phyloP scores from a whole-genome alignment of 2,113 vertebrate genomes.

The Psammodynastes pulverulentus region DNA sequence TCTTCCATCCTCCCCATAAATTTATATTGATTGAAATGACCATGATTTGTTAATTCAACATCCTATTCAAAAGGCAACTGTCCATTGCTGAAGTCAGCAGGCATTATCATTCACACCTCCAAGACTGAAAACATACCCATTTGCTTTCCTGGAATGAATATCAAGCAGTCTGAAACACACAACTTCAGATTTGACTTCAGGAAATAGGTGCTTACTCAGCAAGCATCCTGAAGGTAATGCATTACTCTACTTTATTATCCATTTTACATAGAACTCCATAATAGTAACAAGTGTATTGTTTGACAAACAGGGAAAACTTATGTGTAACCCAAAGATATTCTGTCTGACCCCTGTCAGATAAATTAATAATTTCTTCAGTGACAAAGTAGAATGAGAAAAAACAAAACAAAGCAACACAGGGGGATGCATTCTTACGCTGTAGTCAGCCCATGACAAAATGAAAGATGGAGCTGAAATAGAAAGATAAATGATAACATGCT shows the following conservation, averaged over 20 bases:
- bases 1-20: conserved; percentile 16
- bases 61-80: conserved; percentile 29
- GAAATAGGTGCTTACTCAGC: conserved; percentile 47
- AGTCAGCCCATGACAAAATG: not conserved
- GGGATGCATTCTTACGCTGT: conserved; percentile 5
- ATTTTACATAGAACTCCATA: conserved; percentile 40
- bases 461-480: not conserved
- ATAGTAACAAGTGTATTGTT: not conserved
- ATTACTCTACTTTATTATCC: conserved; percentile 50
- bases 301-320: conserved; percentile 42
- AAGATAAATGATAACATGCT: not conserved
- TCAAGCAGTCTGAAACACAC: conserved; percentile 35
- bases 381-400: conserved; percentile 34
- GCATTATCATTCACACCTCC: conserved; percentile 25
- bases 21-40: conserved; percentile 38
- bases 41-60: conserved; percentile 27
- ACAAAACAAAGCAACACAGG: conserved; percentile 18
- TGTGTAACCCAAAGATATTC: conserved; percentile 30
- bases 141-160: conserved; percentile 31
- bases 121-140: conserved; percentile 22
- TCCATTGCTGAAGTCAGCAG: conserved; percentile 38
- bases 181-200: conserved; percentile 18
- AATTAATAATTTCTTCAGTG: conserved; percentile 42
- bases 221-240: conserved; percentile 40
- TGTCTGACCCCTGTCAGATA: conserved; percentile 36